Base-by-base conservation (phyloP, 2,888 invertebrate genomes). In the Zelleria hepariella region DNA sequence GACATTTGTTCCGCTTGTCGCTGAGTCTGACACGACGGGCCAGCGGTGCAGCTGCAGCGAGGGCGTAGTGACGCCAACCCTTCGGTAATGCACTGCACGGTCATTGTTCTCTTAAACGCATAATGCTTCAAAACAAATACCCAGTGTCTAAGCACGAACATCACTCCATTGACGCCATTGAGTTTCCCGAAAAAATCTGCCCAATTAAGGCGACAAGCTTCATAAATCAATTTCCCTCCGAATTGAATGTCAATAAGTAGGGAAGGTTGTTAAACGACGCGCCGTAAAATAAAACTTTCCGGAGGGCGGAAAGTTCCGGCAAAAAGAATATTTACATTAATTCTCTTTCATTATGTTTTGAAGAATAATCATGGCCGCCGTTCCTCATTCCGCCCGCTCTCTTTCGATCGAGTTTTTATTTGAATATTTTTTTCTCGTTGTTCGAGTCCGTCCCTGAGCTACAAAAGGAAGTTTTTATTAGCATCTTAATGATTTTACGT, bases 401-500 rank as follows among this genome's bases (percentile, higher is more conserved):
- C 74, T 80, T 80, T 77, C 86, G 81, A 87, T 87, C 81, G 89
- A 86, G 86, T 86, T 89, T 88, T 89, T 88, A 88, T 89, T 89
- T 88, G 89, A 89, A 86, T 87, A 86, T 86, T 86, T 86, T 81
- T 84, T 82, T 73, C 69, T 64, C 75, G 74, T 72, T 76, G 75
- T 75, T 77, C 67, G 75, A 82, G 84, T 86, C 82, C 83, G 82
- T 80, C 83, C 81, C 84, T 80, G 83, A 73, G 79, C 78, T 76
- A 87, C 87, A 87, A 87, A 87, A 88, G 88, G 86, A 89, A 88
- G 89, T 88, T 89, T 89, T 89, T 89, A 89, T 89, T 89, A 89
- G 89, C 89, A 89, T 89, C 89, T 89, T 89, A 89, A 89, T 89
- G 89, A 89, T 89, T 89, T 89, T 89, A 89, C 89, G 88, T 86